Evolutionary conservation across 2,797 vertebrate genomes (phyloP).

Genomic region (Uromys caudimaculatus): DNA sequence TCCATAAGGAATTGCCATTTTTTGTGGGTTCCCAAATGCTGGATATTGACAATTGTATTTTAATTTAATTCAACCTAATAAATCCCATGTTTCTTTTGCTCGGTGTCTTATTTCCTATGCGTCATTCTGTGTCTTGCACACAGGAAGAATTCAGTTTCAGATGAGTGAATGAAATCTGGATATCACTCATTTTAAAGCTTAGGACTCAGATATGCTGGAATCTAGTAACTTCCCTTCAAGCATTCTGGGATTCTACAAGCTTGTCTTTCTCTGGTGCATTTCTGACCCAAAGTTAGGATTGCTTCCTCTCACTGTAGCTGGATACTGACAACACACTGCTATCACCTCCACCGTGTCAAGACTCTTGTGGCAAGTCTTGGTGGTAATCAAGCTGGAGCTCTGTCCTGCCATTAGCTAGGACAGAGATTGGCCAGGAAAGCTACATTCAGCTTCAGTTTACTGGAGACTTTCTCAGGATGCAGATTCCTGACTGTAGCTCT

Average conservation of each 20-base stretch:
- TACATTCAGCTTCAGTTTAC: neutral
- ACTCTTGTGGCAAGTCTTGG: conserved; percentile 28
- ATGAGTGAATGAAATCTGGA: conserved; percentile 29
- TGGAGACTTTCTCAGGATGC: neutral
- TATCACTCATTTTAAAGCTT: conserved; percentile 2
- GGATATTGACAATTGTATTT: conserved; percentile 56
- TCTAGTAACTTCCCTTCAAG: conserved; percentile 46
- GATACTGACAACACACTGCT: neutral
- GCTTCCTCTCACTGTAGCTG: conserved; percentile 8
- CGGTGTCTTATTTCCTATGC: neutral
- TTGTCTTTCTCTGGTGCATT: neutral
- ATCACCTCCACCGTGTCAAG: neutral
- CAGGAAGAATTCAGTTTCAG: conserved; percentile 33
- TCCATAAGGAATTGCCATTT: conserved; percentile 55
- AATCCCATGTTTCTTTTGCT: conserved; percentile 26
- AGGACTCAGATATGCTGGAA: neutral
- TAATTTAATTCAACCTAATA: conserved; percentile 36
- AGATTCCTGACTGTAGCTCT: neutral
- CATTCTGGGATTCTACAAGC: conserved; percentile 39
- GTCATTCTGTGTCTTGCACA: neutral
- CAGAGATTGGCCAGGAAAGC: neutral
- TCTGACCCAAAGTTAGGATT: neutral
- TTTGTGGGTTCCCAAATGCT: neutral
- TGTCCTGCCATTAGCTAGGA: neutral
- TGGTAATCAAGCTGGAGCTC: conserved; percentile 20